Evolutionary conservation across 2,797 vertebrate genomes (phyloP).

Genomic region (Sebastes cheni): DNA sequence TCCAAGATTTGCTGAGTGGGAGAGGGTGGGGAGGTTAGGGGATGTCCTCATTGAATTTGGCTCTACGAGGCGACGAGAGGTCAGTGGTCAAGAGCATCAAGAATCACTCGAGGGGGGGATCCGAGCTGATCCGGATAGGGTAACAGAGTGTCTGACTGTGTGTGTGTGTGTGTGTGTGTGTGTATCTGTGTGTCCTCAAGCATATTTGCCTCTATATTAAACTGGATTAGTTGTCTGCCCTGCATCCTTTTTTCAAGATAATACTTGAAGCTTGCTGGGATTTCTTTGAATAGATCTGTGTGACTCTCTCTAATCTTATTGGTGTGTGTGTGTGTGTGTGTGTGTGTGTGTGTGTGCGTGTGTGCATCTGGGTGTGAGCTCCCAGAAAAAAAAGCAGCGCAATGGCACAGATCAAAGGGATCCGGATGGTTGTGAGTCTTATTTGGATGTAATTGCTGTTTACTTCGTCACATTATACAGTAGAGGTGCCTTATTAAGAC

Average conservation of each 20-base stretch:
- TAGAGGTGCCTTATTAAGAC: conserved; percentile 73
- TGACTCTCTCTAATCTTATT: conserved; percentile 71
- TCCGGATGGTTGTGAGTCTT: conserved; percentile 63
- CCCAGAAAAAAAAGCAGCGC: conserved; percentile 36
- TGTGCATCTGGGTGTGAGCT: not conserved
- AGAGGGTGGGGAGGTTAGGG: not conserved
- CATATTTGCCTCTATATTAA: conserved; percentile 72
- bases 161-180: not conserved
- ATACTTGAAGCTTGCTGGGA: conserved; percentile 67
- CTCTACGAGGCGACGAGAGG: conserved; percentile 24
- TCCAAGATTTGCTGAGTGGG: conserved; percentile 16
- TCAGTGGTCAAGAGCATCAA: conserved; percentile 47
- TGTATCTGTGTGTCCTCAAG: conserved; percentile 26
- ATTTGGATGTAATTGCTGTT: conserved; percentile 78
- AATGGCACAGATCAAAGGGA: conserved; percentile 75
- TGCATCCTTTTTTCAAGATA: conserved; percentile 73
- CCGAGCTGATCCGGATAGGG: not conserved
- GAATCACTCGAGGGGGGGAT: not conserved
- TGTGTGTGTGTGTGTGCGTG: not conserved
- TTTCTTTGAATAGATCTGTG: conserved; percentile 70
- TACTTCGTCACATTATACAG: conserved; percentile 78
- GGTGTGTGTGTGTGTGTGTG: conserved; percentile 14
- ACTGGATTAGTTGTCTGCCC: conserved; percentile 73
- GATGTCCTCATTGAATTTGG: conserved; percentile 25
- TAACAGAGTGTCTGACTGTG: not conserved